Percentiles rank a stretch among this genome's conserved stretches.
Conservation (phyloP, 2,888 invertebrate species). For the Rapana venosa region DNA sequence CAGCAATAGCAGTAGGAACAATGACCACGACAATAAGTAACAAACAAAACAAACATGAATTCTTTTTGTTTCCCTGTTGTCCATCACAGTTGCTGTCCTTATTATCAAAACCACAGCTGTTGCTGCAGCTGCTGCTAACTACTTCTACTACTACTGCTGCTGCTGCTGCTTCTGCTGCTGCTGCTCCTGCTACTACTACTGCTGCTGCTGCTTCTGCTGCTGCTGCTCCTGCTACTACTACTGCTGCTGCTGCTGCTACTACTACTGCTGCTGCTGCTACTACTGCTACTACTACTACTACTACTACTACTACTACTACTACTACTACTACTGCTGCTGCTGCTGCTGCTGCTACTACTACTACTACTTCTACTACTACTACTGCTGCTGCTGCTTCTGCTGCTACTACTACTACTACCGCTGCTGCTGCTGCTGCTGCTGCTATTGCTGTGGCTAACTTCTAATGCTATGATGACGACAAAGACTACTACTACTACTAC, state of each 20-base stretch:
- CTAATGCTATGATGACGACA: background rate
- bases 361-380: background rate
- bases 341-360: background rate
- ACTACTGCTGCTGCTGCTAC: background rate
- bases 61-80: too few relatives aligned
- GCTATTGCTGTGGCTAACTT: background rate
- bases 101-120: background rate
- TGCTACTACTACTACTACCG: slow-evolving; percentile 27
- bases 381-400: slow-evolving; percentile 18
- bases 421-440: slow-evolving; percentile 33
- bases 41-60: too few relatives aligned
- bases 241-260: background rate
- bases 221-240: background rate
- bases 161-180: background rate
- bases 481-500: slow-evolving; percentile 20
- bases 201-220: slow-evolving; percentile 23
- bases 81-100: too few relatives aligned
- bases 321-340: background rate
- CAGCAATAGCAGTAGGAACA: too few relatives aligned
- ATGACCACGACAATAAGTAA: too few relatives aligned
- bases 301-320: background rate
- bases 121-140: background rate
- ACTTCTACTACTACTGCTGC: background rate
- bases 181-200: background rate
- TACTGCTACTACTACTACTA: background rate